Base-by-base conservation (phyloP, 2,888 invertebrate species). In the Drosophila borealis region DNA sequence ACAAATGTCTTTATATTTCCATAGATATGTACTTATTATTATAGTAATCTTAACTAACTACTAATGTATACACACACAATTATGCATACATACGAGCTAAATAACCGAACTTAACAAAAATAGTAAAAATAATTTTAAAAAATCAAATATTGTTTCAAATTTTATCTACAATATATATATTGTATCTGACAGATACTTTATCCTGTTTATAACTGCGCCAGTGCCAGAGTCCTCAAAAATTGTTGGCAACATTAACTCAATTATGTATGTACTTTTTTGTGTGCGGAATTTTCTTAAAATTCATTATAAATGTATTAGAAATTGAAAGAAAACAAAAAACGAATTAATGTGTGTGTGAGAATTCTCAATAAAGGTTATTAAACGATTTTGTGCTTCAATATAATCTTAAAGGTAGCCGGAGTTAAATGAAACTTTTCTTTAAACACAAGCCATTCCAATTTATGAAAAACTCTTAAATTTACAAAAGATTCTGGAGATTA, bases 1-100 rank as follows among this genome's bases (percentile, higher is more conserved):
- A 88, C 89, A 84, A 87, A 85, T 80, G 81, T 89, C 87, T 86
- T 89, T 85, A 88, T 88, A 88, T 89, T 88, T 83, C 74, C 74
- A 81, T 66, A 76, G 65, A 78, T 68, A 75, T 75, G 69, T 76
- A 68, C 64, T 64, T 65, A 76, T 79, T 75, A 78, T 75, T 80
- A 78, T 64, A 56, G 68, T 80, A 78, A 76, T 44, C 78, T 78
- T 64, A 78, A 68, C 81, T 88, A 72, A 75, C 51, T 68, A 75
- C 74, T 68, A 70, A 80, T 59, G 62, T 88, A 72, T 65, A 70
- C 48, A 57, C 51, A 44, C 51, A 44, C 54, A 70, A 17, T 53
- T 34, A 74, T 46, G 39, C 46, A 62, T 21, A 62, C 55, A 55
- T 37, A 49, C 49, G 17, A 36, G 50, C 46, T 62, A 49, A 53